These are phyloP conservation scores for Valencia hispanica DNA, from an alignment of 2,797 vertebrate genomes.

Conservation along the genomic window DNA sequence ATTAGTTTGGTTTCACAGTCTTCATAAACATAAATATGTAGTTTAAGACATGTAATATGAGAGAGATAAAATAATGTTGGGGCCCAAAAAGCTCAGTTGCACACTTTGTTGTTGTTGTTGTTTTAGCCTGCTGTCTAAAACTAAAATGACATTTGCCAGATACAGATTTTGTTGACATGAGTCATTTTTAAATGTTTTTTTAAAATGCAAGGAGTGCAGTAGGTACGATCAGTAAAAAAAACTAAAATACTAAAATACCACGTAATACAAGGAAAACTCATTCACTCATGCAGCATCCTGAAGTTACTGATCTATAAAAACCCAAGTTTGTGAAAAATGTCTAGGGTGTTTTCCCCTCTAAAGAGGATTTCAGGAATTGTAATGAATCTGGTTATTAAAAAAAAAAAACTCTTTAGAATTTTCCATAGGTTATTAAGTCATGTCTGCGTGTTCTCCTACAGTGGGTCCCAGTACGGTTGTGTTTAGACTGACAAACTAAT, in stretches of 20 bases:
- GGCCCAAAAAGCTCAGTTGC: not conserved
- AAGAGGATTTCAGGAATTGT: not conserved
- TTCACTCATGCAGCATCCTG: not conserved
- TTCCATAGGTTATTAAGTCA: not conserved
- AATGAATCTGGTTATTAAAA: not conserved
- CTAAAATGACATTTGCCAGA: not conserved
- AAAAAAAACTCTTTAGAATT: not conserved
- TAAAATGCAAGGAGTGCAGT: not conserved
- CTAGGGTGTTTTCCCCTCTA: not conserved
- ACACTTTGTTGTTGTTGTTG: not conserved
- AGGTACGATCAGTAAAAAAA: not conserved
- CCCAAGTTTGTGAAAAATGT: not conserved
- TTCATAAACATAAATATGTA: not conserved
- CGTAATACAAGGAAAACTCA: not conserved
- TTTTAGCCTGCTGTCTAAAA: not conserved
- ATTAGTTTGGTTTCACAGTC: not conserved
- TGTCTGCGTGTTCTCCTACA: not conserved
- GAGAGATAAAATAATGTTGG: not conserved
- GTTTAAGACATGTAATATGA: not conserved
- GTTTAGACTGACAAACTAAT: not conserved
- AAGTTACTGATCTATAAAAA: not conserved
- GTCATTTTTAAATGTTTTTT: not conserved
- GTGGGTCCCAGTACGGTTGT: not conserved
- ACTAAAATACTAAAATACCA: not conserved
- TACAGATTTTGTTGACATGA: not conserved